Evolutionary conservation across 2,113 vertebrate genomes (phyloP).

Genomic region (Cynopterus brachyotis): DNA sequence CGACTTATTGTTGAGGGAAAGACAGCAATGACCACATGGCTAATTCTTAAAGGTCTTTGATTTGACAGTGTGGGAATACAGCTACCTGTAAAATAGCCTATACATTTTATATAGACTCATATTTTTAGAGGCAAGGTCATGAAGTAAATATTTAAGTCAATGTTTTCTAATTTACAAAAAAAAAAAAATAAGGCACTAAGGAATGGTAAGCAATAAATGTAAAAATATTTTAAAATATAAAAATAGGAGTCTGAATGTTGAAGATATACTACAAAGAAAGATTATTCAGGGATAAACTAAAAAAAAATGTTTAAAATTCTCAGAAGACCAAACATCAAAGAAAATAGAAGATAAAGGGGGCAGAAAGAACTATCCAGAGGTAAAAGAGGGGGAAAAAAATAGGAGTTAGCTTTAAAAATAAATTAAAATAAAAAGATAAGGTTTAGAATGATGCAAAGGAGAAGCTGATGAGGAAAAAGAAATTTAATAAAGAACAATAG

Average conservation of each 20-base stretch:
- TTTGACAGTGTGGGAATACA: not conserved
- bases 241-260: not conserved
- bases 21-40: not conserved
- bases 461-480: not conserved
- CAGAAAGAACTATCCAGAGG: not conserved
- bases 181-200: not conserved
- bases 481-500: not conserved
- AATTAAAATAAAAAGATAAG: not conserved
- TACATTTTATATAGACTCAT: not conserved
- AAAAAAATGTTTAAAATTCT: not conserved
- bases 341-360: not conserved
- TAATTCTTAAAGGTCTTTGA: not conserved
- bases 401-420: not conserved
- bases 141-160: not conserved
- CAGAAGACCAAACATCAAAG: not conserved
- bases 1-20: not conserved
- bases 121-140: not conserved
- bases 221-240: slow-evolving; percentile 23
- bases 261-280: not conserved
- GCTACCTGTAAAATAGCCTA: not conserved
- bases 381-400: not conserved
- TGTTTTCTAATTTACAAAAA: not conserved
- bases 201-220: not conserved
- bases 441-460: not conserved
- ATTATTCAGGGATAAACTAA: not conserved